Base-by-base conservation (phyloP, 2,888 invertebrate species). In the Chrysodeixis includens region DNA sequence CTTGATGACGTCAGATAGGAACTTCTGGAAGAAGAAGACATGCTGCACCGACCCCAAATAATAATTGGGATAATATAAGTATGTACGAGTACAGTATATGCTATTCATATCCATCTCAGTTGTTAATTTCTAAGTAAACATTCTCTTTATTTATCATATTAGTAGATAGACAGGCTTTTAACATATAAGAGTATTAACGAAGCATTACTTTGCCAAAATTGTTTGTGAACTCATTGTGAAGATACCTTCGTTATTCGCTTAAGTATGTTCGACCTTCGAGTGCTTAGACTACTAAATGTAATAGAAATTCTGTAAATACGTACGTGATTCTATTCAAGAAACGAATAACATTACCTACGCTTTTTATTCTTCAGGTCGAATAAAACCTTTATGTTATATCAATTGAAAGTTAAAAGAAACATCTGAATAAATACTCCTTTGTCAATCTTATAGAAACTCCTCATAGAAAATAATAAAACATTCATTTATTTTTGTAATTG, bases 121-220 rank as follows among this genome's bases (percentile, higher is more conserved):
- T 0, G 22, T 14, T 10, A 49, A 8, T 20, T 1, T 56, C 51
- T 32, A 14, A 18, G 26, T n/a, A 30, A 26, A 30, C 56, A 44
- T 46, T 65, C 18, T 56, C 44, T 35, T 44, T 66, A 66, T 26
- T 26, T 61, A 51, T 61, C 32, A 1, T 51, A 46, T n/a, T 32
- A 10, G 12, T 46, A 52, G 18, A 46, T 58, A 44, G 51, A 54
- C 26, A 56, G 44, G 16, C 30, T 16, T 35, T 49, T 16, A 58
- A 40, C n/a, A 16, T 62, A 58, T 73, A 57, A 71, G 62, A 32
- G 63, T 72, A 77, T 81, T 78, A 81, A 66, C 69, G 58, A 52
- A 58, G 54, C 70, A 40, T 78, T 75, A 74, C 73, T 63, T 67
- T 62, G 58, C 67, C 67, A 62, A 66, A 78, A 72, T 72, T 66